These are phyloP conservation scores for Ctenopoma multispine DNA, from an alignment of 2,797 vertebrate species.

Conservation along the genomic window DNA sequence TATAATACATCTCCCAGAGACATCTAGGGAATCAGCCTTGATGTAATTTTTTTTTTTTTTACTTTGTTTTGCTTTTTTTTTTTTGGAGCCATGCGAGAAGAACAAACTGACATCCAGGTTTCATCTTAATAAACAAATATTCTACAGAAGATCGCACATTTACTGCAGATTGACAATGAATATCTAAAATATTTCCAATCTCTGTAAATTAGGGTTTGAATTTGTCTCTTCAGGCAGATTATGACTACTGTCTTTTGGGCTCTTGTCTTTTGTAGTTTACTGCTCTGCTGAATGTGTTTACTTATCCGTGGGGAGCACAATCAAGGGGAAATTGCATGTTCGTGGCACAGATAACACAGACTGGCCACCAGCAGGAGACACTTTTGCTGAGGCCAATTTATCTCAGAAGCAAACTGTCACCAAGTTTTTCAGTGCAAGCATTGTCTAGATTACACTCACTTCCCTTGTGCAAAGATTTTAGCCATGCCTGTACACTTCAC, in stretches of 20 bases:
- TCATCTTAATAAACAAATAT: conserved; percentile 51
- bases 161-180: conserved; percentile 37
- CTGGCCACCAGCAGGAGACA: conserved; percentile 79
- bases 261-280: conserved; percentile 73
- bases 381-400: conserved; percentile 77
- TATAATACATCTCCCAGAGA: conserved; percentile 48
- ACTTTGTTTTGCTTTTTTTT: conserved; percentile 18
- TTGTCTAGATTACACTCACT: conserved; percentile 53
- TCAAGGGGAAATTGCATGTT: conserved; percentile 83
- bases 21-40: conserved; percentile 47
- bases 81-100: conserved; percentile 28
- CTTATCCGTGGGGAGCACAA: conserved; percentile 78
- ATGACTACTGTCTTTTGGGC: conserved; percentile 63
- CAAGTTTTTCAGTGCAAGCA: conserved; percentile 56
- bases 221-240: conserved; percentile 66
- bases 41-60: conserved; percentile 11
- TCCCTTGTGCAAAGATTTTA: conserved; percentile 36
- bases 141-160: conserved; percentile 3
- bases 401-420: conserved; percentile 74
- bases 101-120: conserved; percentile 37
- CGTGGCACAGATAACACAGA: conserved; percentile 78
- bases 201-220: conserved; percentile 51
- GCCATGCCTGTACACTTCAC: conserved; percentile 39
- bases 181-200: conserved; percentile 43
- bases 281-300: conserved; percentile 76